Base-by-base conservation (phyloP, 2,888 invertebrate species). In the Ypsolopha sequella region DNA sequence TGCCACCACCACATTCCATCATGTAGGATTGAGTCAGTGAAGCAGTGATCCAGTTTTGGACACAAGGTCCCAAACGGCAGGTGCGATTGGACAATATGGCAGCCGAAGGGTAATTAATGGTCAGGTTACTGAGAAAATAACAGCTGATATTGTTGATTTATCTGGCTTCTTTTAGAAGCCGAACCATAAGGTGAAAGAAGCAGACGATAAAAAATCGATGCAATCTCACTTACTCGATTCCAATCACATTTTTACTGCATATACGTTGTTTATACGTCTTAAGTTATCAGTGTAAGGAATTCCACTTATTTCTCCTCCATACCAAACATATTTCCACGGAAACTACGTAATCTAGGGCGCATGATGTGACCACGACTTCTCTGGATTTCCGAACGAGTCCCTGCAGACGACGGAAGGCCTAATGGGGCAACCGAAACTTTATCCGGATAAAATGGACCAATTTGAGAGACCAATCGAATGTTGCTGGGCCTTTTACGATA, bases 361-460 rank as follows among this genome's bases (percentile, higher is more conserved):
- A 58, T 58, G 56, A 64, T 63, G 52, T 53, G 59, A 62, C 63
- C 60, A 61, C 57, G 54, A 61, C 64, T 61, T 63, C 67, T 70
- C 72, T n/a, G 63, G 65, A 70, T 76, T 76, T 66, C 73, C 60
- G 68, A 75, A 79, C 68, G 67, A 67, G 68, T 61, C 72, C 76
- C 45, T 73, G 60, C 61, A 75, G 65, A 57, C 61, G 67, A 65
- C 59, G 55, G 62, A 65, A 60, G 63, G 59, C 58, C 60, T 67
- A 66, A 68, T 63, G 59, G 61, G 58, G 54, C 47, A 52, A 45
- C 56, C 58, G 47, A 47, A 62, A 63, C 60, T 66, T 66, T 60
- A 64, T 61, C 61, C 60, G 54, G 54, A 58, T 58, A 58, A 58
- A 60, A 57, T 56, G 55, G 55, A 54, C 53, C 53, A 52, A 53